These are phyloP conservation scores for Sebastes schlegelii DNA, from an alignment of 2,113 vertebrate genomes.

Conservation along the genomic window DNA sequence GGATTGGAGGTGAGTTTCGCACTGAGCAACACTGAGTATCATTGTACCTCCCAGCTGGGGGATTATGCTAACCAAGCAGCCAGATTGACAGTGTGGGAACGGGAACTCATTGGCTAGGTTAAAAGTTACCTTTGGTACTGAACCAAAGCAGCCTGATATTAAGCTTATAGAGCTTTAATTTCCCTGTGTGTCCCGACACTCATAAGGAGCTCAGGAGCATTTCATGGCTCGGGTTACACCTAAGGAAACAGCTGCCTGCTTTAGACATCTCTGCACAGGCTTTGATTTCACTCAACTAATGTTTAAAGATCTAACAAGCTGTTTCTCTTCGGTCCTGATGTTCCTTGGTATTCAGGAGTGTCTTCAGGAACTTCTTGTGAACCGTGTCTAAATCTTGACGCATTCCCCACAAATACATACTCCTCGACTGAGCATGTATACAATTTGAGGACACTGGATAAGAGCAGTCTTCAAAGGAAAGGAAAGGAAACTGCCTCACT, in stretches of 20 bases:
- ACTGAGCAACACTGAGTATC: neutral
- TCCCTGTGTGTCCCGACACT: slow-evolving; percentile 30
- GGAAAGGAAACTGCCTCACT: neutral
- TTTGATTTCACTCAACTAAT: neutral
- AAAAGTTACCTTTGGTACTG: slow-evolving; percentile 23
- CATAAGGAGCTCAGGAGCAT: slow-evolving; percentile 24
- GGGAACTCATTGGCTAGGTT: slow-evolving; percentile 16
- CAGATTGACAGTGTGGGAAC: slow-evolving; percentile 38
- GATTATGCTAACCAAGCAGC: slow-evolving; percentile 62
- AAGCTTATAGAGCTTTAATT: slow-evolving; percentile 21
- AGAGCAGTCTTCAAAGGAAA: slow-evolving; percentile 24
- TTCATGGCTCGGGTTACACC: neutral
- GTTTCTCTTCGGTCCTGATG: neutral
- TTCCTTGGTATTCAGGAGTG: neutral
- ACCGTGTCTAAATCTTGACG: neutral
- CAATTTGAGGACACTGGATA: slow-evolving; percentile 28
- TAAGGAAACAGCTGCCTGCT: too few relatives aligned
- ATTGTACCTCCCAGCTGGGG: neutral
- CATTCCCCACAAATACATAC: neutral
- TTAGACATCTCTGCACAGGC: too few relatives aligned
- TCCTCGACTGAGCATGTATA: neutral
- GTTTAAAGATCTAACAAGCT: neutral
- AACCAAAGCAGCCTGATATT: slow-evolving; percentile 35
- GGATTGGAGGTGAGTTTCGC: neutral
- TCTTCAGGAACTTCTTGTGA: neutral